Percentiles rank a stretch among this genome's conserved stretches.
Evolutionary conservation across 2,113 vertebrate species (phyloP).

Genomic region (Mixornis gularis): DNA sequence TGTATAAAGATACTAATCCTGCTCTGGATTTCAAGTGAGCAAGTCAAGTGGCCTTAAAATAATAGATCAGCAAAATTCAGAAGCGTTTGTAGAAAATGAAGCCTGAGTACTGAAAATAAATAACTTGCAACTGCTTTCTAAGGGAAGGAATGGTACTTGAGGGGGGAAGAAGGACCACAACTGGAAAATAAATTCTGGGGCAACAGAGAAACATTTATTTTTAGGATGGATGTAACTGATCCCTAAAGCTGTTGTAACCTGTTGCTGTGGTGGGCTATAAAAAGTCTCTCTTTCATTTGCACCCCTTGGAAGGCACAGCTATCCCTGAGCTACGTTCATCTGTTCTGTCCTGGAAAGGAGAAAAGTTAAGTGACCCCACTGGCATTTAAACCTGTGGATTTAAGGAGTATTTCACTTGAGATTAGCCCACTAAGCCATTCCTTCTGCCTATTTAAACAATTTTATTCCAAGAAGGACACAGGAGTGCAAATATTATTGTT

Average conservation of each 20-base stretch:
- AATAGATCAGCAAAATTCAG: neutral
- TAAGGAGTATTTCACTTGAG: neutral
- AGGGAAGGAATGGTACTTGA: neutral
- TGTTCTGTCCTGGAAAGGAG: neutral
- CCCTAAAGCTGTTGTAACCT: neutral
- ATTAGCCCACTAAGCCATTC: neutral
- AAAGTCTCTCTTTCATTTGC: neutral
- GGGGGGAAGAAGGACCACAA: neutral
- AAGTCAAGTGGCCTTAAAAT: neutral
- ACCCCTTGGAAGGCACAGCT: neutral
- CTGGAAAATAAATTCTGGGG: neutral
- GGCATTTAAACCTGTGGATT: neutral
- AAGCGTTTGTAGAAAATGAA: neutral
- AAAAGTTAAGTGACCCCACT: neutral
- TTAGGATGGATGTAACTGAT: neutral
- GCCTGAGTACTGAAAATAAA: neutral
- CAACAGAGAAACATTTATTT: neutral
- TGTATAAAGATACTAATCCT: neutral
- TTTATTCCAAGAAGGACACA: neutral
- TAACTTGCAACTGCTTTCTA: neutral
- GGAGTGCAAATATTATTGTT: conserved; percentile 49
- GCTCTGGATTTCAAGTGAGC: neutral
- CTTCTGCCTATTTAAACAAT: conserved; percentile 10
- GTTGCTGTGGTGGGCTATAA: neutral
- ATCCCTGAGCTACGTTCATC: neutral